Base-by-base conservation (phyloP, 2,888 invertebrate genomes). In the Lobophora halterata region DNA sequence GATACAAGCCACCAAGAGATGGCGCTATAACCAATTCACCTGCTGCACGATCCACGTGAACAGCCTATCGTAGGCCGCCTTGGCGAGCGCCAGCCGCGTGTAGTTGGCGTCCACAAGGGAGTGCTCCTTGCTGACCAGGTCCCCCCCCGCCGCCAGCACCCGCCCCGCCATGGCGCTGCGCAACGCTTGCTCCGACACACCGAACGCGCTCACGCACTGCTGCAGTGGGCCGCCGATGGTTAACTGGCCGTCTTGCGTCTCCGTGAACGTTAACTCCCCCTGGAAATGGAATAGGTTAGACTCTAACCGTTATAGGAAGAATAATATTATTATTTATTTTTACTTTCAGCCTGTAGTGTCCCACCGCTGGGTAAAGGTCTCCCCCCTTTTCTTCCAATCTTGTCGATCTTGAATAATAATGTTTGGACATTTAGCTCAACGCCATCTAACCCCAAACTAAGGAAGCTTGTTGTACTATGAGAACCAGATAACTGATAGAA, bases 11-110 rank as follows among this genome's bases (percentile, higher is more conserved):
- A 8, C 9, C 6, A 27, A 21, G n/a, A 41, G 38, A 41, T 38
- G 41, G 38, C 41, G 41, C 18, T 35, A 7, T 19, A n/a, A 34
- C 55, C 33, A 0, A 82, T 85, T 35, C 0, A 83, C 86, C 77
- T 86, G 88, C 21, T 91, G 91, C 7, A 99, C 98, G 43, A 98
- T 96, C 96, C 97, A 98, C 0, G 95, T 92, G 81, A 99, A 99
- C 31, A 99, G 89, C 9, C 97, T 89, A 65, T 98, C 98, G 66
- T 99, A 99, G 12, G 98, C 92, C 1, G 98, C 98, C 89, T 99
- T 99, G 1, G 97, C 96, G 32, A 97, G 88, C 3, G 99, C 98
- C 77, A 98, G 95, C 49, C 96, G 86, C 6, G 97, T 98, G 69
- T 94, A 95, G 62, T 93, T 90, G 0, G 98, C 97, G 70, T 97